A percentile compares a stretch with the other conserved stretches of the same genome.
These are phyloP conservation scores for Subacronicta megacephala DNA, from an alignment of 2,888 invertebrate genomes.

Conservation along the genomic window DNA sequence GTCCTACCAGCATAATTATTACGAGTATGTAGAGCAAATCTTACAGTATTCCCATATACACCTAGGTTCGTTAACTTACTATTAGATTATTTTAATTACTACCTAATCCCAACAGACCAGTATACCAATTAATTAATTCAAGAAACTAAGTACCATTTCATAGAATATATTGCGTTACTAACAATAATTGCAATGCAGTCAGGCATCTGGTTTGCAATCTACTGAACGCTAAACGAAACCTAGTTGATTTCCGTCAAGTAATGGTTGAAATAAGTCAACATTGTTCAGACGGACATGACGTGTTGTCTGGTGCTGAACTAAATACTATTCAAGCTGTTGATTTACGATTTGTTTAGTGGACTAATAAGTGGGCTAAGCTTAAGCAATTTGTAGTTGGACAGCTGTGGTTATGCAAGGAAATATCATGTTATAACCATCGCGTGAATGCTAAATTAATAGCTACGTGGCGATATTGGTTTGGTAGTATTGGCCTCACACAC, in stretches of 20 bases:
- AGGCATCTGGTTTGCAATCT: slow-evolving; percentile 62
- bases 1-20: too few relatives aligned
- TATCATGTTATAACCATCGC: slow-evolving; percentile 4
- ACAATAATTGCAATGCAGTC: slow-evolving; percentile 62
- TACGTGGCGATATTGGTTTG: not conserved
- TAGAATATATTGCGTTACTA: slow-evolving; percentile 37
- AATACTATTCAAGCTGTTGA: slow-evolving; percentile 56
- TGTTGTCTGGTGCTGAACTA: slow-evolving; percentile 55
- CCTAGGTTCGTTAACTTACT: slow-evolving; percentile 3
- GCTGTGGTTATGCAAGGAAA: slow-evolving; percentile 16
- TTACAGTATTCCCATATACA: too few relatives aligned
- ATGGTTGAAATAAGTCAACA: slow-evolving; percentile 50
- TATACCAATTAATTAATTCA: slow-evolving; percentile 41
- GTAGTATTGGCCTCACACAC: too few relatives aligned
- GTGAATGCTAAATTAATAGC: slow-evolving; percentile 3
- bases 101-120: not conserved
- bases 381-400: slow-evolving; percentile 38
- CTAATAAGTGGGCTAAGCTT: slow-evolving; percentile 40
- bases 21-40: too few relatives aligned
- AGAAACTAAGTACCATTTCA: slow-evolving; percentile 36
- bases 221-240: slow-evolving; percentile 52
- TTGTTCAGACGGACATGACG: slow-evolving; percentile 55
- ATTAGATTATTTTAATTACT: slow-evolving; percentile 34
- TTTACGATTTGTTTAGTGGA: slow-evolving; percentile 55
- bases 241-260: slow-evolving; percentile 58